These are phyloP conservation scores for cat (Felis catus) DNA, from an alignment of 2,113 vertebrate species.

Conservation along the genomic window DNA sequence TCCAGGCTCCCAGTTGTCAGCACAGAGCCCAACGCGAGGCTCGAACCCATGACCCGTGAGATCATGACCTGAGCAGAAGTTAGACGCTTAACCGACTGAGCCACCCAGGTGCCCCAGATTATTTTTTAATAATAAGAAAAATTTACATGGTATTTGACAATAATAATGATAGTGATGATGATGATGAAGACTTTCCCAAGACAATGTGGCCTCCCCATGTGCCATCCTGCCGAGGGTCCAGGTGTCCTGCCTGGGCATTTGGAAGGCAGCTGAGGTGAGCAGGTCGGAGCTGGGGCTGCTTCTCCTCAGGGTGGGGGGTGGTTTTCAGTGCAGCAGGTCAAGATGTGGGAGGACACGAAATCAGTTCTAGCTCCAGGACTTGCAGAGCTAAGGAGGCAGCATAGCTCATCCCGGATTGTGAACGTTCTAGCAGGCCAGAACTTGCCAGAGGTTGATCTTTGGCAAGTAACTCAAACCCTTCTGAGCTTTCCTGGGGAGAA, in stretches of 20 bases:
- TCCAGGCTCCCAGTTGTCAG: too few species aligned
- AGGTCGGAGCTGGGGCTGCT: not conserved
- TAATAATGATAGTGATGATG: not conserved
- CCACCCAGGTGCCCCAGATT: too few species aligned
- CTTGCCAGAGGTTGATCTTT: not conserved
- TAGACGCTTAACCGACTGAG: too few species aligned
- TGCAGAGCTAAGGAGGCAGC: fast-evolving
- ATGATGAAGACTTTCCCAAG: not conserved
- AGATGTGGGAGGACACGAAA: too few species aligned
- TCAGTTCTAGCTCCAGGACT: too few species aligned
- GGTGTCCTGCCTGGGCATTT: not conserved
- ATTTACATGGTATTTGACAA: not conserved
- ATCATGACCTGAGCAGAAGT: too few species aligned
- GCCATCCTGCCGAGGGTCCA: not conserved
- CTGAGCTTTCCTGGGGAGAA: not conserved
- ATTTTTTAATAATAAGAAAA: not conserved
- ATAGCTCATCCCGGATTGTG: not conserved
- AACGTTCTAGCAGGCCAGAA: not conserved
- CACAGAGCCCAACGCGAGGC: too few species aligned
- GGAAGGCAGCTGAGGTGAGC: not conserved
- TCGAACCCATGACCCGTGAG: too few species aligned
- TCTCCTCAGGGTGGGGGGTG: not conserved
- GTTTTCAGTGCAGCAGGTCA: fast-evolving
- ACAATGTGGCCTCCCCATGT: not conserved
- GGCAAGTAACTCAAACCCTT: fast-evolving